Evolutionary conservation across 2,113 vertebrate genomes (phyloP).

Genomic region (Phalacrocorax aristotelis): DNA sequence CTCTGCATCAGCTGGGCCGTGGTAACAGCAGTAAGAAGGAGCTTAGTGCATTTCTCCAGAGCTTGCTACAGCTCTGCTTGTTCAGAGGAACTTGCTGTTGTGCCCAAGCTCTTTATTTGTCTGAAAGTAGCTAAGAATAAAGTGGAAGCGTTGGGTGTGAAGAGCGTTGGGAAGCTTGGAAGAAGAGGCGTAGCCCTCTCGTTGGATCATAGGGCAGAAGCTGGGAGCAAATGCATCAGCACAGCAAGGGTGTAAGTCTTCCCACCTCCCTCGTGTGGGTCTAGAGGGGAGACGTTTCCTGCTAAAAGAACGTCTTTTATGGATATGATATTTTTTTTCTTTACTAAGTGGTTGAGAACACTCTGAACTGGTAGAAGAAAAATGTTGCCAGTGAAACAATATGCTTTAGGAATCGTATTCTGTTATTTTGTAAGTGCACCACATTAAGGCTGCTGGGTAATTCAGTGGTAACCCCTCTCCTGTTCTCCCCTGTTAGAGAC

Average conservation of each 20-base stretch:
- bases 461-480: neutral
- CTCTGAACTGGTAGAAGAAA: neutral
- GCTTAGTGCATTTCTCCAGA: neutral
- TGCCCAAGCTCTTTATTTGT: neutral
- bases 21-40: neutral
- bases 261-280: neutral
- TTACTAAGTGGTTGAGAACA: neutral
- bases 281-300: neutral
- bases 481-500: neutral
- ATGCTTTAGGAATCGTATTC: neutral
- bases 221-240: neutral
- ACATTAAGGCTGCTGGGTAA: neutral
- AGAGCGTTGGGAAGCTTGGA: neutral
- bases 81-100: neutral
- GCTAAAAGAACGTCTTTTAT: neutral
- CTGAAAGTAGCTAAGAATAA: neutral
- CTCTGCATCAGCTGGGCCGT: neutral
- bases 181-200: neutral
- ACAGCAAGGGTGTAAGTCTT: neutral
- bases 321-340: neutral
- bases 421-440: neutral
- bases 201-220: neutral
- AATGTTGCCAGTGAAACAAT: neutral
- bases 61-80: neutral
- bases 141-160: neutral